Conservation (phyloP, 2,113 vertebrate genomes). For the Pavo muticus region DNA sequence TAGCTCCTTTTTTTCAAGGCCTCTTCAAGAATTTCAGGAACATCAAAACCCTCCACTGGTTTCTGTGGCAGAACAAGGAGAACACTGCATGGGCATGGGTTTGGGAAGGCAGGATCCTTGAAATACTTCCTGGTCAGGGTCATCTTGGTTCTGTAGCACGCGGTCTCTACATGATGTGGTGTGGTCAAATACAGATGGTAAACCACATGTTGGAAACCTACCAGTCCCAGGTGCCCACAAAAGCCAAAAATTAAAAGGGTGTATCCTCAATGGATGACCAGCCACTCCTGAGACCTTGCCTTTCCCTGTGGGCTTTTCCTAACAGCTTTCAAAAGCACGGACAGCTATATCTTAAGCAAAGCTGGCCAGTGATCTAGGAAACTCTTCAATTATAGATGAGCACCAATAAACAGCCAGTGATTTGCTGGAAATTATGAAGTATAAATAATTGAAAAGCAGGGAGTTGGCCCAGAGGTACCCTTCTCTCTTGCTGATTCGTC, state of each 20-base stretch:
- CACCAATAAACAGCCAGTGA: constrained; percentile 82
- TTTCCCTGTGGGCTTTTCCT: constrained; percentile 60
- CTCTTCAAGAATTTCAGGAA: not conserved
- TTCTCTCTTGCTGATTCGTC: constrained; percentile 74
- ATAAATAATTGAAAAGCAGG: constrained; percentile 84
- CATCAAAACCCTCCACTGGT: not conserved
- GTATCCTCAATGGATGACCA: constrained; percentile 78
- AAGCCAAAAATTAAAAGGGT: constrained; percentile 84
- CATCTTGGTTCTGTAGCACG: not conserved
- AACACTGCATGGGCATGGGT: not conserved
- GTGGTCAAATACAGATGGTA: constrained; percentile 71
- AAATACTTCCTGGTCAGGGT: not conserved
- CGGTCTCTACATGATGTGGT: not conserved
- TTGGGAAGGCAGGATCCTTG: not conserved
- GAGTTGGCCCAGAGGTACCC: constrained; percentile 71
- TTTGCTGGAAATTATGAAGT: constrained; percentile 84
- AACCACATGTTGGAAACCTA: constrained; percentile 77
- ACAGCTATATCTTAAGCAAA: constrained; percentile 76
- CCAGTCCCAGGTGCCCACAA: constrained; percentile 81
- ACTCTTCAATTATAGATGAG: constrained; percentile 83
- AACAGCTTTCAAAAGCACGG: constrained; percentile 75
- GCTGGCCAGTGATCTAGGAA: constrained; percentile 82
- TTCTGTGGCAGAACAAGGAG: not conserved
- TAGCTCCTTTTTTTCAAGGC: not conserved
- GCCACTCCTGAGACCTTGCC: constrained; percentile 76